Evolutionary conservation across 2,888 invertebrate species (phyloP).

Genomic region (Yponomeuta plumbellus): DNA sequence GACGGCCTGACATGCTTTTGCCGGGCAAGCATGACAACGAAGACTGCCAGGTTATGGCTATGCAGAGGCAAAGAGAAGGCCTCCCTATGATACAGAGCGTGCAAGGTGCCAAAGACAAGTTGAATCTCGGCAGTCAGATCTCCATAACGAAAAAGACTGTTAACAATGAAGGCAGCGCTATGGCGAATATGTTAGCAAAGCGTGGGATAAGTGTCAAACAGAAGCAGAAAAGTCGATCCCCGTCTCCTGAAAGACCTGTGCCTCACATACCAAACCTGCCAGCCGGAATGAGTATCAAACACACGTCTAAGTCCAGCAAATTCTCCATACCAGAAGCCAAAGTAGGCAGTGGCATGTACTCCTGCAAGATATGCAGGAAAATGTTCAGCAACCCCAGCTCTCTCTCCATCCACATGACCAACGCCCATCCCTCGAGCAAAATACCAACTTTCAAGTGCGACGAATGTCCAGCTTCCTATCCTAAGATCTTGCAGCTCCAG

Average conservation of each 20-base stretch:
- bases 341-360: constrained; percentile 55
- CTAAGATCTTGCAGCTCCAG: constrained; percentile 81
- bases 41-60: constrained; percentile 84
- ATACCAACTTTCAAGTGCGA: constrained; percentile 78
- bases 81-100: constrained; percentile 85
- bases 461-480: constrained; percentile 83
- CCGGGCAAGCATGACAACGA: constrained; percentile 84
- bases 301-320: constrained; percentile 61
- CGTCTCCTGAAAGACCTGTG: constrained; percentile 60
- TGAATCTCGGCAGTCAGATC: constrained; percentile 84
- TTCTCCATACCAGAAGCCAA: constrained; percentile 65
- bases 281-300: constrained; percentile 72
- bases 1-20: constrained; percentile 79
- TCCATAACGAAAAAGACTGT: constrained; percentile 80
- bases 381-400: constrained; percentile 63
- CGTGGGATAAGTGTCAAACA: constrained; percentile 86
- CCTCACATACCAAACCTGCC: constrained; percentile 69
- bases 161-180: constrained; percentile 83
- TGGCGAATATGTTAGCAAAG: constrained; percentile 85
- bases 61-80: constrained; percentile 83
- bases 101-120: constrained; percentile 78
- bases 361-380: constrained; percentile 66
- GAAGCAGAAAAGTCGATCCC: constrained; percentile 73
- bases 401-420: constrained; percentile 53
- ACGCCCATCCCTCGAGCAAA: constrained; percentile 59